A percentile compares a stretch with the other conserved stretches of the same genome.
phyloP scores from a whole-genome alignment of 23 tunicate genomes.

The Halocynthia aurantium region DNA sequence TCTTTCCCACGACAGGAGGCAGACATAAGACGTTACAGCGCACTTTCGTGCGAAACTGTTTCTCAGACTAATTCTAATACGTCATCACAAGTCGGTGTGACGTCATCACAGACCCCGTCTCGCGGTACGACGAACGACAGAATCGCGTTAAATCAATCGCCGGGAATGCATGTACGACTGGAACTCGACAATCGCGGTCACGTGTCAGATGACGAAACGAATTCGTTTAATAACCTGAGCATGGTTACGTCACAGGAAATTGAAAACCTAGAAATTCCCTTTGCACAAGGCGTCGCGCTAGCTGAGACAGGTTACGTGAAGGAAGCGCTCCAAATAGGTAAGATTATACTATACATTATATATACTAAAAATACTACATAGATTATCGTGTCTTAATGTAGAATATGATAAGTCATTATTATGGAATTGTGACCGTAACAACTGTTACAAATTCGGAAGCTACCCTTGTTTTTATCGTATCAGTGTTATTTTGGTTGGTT shows the following conservation, averaged over 20 bases:
- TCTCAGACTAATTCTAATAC: conserved; percentile 5
- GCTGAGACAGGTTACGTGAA: conserved; percentile 44
- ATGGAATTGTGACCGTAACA: too few species aligned
- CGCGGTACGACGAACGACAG: neutral
- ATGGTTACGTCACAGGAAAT: conserved; percentile 7
- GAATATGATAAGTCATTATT: too few species aligned
- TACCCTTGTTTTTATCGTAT: too few species aligned
- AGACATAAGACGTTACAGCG: conserved; percentile 74
- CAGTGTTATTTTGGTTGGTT: too few species aligned
- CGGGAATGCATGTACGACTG: neutral
- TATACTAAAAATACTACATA: too few species aligned
- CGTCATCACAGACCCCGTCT: neutral
- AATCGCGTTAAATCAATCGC: neutral
- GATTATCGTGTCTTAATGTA: too few species aligned
- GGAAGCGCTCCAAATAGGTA: conserved; percentile 67
- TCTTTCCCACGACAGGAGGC: conserved; percentile 71
- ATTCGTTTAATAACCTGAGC: conserved; percentile 10
- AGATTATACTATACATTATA: neutral
- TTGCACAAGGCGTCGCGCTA: conserved; percentile 57
- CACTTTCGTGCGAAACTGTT: conserved; percentile 29
- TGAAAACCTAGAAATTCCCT: conserved; percentile 35
- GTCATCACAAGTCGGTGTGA: neutral
- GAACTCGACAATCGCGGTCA: conserved; percentile 5
- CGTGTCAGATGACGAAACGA: neutral
- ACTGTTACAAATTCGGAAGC: too few species aligned